Percentiles rank a stretch among this genome's conserved stretches.
phyloP scores from a whole-genome alignment of 2,113 vertebrate species.

The Campylomormyrus tamandua region DNA sequence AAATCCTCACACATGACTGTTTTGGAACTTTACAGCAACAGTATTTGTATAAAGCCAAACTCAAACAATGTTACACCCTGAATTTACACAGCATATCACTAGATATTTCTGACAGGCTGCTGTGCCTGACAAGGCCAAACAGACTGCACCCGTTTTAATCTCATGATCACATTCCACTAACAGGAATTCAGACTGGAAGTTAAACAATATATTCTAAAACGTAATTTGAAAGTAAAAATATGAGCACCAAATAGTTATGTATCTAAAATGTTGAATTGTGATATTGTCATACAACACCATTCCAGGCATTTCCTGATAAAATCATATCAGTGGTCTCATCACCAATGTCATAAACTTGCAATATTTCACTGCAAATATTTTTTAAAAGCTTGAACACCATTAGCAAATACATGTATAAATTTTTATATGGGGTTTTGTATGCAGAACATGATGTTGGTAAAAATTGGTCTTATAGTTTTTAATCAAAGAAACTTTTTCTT shows the following conservation, averaged over 20 bases:
- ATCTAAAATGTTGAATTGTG: neutral
- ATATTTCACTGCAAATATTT: neutral
- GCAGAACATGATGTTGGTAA: neutral
- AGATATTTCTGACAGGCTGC: conserved; percentile 27
- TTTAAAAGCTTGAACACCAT: neutral
- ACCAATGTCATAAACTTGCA: neutral
- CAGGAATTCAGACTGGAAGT: neutral
- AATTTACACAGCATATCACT: conserved; percentile 39
- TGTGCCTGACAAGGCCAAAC: conserved; percentile 35
- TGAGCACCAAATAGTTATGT: neutral
- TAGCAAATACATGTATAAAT: neutral
- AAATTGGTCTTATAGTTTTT: neutral
- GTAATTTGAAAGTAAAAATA: neutral
- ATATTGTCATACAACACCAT: neutral
- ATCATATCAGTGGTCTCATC: neutral
- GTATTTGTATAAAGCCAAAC: conserved; percentile 37
- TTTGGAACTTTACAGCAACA: conserved; percentile 13
- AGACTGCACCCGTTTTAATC: conserved; percentile 23
- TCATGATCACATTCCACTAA: neutral
- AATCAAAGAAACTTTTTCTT: neutral
- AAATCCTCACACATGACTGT: conserved; percentile 10
- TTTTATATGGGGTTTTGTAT: neutral
- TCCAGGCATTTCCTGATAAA: neutral
- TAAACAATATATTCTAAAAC: neutral
- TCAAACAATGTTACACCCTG: conserved; percentile 52